Evolutionary conservation across 2,113 vertebrate genomes (phyloP).

Genomic region (Narcine bancroftii): DNA sequence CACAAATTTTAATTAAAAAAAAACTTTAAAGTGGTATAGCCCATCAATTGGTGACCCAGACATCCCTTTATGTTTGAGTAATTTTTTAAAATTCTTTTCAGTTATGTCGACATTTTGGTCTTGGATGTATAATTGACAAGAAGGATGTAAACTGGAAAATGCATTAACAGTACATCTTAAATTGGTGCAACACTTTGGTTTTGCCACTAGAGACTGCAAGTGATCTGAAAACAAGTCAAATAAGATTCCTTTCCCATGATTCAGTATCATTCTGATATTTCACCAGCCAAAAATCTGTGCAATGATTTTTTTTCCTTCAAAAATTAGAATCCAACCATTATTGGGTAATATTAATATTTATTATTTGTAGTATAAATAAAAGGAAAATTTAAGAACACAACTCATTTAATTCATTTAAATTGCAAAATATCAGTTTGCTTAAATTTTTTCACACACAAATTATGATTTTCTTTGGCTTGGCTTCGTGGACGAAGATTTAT

Average conservation of each 20-base stretch:
- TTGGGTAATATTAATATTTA: not conserved
- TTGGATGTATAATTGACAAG: not conserved
- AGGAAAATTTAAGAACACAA: not conserved
- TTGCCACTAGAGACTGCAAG: slow-evolving; percentile 21
- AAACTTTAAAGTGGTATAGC: not conserved
- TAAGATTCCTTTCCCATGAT: not conserved
- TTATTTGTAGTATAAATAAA: not conserved
- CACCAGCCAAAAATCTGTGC: not conserved
- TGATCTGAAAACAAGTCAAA: not conserved
- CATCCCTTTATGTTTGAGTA: not conserved
- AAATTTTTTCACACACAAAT: no score
- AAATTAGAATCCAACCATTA: not conserved
- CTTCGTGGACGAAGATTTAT: no score
- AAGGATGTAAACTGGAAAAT: not conserved
- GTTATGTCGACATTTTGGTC: not conserved
- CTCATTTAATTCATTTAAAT: not conserved
- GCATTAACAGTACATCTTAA: not conserved
- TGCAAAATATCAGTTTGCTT: no score
- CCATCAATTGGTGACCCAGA: not conserved
- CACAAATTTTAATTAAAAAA: no score
- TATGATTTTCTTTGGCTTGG: no score
- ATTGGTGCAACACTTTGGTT: not conserved
- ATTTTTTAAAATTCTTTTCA: not conserved
- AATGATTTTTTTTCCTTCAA: not conserved
- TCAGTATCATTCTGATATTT: not conserved